A percentile compares a stretch with the other conserved stretches of the same genome.
phyloP scores from a whole-genome alignment of 2,797 vertebrate genomes.

The Periophthalmus magnuspinnatus region DNA sequence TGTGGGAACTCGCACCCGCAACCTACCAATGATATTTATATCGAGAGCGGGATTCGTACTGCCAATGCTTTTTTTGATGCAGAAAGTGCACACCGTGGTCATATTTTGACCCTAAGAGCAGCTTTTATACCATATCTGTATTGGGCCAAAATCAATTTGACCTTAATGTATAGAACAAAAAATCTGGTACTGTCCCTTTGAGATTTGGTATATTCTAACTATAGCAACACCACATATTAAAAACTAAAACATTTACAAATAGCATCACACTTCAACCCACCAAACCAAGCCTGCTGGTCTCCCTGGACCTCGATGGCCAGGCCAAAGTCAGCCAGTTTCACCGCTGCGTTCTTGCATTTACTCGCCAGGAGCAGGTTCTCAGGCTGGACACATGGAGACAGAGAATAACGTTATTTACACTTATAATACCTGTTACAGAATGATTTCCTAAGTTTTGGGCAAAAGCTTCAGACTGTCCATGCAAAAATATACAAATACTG shows the following conservation, averaged over 20 bases:
- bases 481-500: slow-evolving; percentile 15
- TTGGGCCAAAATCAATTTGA: background rate
- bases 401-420: slow-evolving; percentile 12
- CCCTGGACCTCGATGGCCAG: slow-evolving; percentile 96
- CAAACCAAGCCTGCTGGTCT: slow-evolving; percentile 98
- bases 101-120: no score
- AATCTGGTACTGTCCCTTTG: background rate
- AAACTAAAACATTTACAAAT: background rate
- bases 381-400: slow-evolving; percentile 75
- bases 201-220: background rate
- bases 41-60: no score
- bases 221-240: background rate
- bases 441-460: slow-evolving; percentile 4
- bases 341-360: slow-evolving; percentile 95
- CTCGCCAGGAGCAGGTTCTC: slow-evolving; percentile 97
- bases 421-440: background rate
- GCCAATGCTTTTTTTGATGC: no score
- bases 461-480: slow-evolving; percentile 16
- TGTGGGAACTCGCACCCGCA: no score
- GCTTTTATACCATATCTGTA: no score
- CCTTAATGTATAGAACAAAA: background rate
- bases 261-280: slow-evolving; percentile 71
- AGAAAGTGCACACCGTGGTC: no score
- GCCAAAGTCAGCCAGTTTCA: slow-evolving; percentile 96
- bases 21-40: no score